Evolutionary conservation across 1,140 invertebrate genomes (phyloP).

Genomic region (Tribolium madens): DNA sequence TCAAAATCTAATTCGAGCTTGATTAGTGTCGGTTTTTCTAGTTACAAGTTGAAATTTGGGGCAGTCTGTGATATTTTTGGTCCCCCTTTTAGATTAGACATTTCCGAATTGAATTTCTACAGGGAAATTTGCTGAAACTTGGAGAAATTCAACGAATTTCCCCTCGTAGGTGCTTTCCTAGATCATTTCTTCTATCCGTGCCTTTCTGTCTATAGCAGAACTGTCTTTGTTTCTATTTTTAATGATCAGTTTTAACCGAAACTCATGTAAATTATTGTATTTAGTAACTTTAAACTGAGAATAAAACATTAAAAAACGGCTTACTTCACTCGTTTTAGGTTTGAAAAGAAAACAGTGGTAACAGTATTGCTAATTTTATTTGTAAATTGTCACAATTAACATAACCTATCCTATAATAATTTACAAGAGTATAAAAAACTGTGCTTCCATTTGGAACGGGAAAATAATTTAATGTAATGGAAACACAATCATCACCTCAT

Average conservation of each 20-base stretch:
- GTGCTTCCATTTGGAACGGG: slow-evolving; percentile 33
- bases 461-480: slow-evolving; percentile 13
- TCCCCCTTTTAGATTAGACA: slow-evolving; percentile 46
- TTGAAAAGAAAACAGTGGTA: not conserved
- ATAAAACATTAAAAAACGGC: slow-evolving; percentile 1
- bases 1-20: not conserved
- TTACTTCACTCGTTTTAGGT: not conserved
- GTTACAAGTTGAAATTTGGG: slow-evolving; percentile 49
- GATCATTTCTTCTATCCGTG: slow-evolving; percentile 62
- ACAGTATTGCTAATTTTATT: slow-evolving; percentile 30
- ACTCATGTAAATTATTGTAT: slow-evolving; percentile 46
- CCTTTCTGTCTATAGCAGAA: slow-evolving; percentile 64
- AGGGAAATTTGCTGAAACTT: not conserved
- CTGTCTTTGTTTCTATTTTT: slow-evolving; percentile 57
- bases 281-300: slow-evolving; percentile 43
- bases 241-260: slow-evolving; percentile 31
- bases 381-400: slow-evolving; percentile 19
- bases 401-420: slow-evolving; percentile 36
- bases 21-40: not conserved
- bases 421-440: slow-evolving; percentile 46
- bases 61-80: slow-evolving; percentile 63
- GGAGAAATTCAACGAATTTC: slow-evolving; percentile 40
- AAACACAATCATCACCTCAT: slow-evolving; percentile 46
- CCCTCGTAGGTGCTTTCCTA: slow-evolving; percentile 46
- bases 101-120: slow-evolving; percentile 19